phyloP scores from a whole-genome alignment of 1,140 invertebrate species.

The Anastatus disparis region DNA sequence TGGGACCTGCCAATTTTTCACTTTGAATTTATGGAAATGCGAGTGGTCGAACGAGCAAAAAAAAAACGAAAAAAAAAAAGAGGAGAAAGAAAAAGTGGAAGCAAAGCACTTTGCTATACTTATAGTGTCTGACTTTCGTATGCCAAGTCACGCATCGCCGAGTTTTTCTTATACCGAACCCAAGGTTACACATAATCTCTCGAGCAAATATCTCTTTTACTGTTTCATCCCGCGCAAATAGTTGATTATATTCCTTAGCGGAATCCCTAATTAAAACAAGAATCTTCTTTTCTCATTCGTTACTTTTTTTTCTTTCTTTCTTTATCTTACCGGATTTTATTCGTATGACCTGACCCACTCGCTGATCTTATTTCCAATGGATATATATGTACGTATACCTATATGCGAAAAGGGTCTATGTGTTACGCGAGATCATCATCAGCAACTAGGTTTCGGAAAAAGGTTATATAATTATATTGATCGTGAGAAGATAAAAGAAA shows the following conservation, averaged over 20 bases:
- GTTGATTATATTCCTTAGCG: not conserved
- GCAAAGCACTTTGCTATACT: not conserved
- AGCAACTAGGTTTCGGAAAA: too few relatives aligned
- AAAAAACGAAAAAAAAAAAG: not conserved
- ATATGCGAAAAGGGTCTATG: too few relatives aligned
- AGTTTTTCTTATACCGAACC: not conserved
- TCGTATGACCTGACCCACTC: not conserved
- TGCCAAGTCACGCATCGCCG: constrained; percentile 18
- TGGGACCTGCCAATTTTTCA: not conserved
- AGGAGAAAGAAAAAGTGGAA: not conserved
- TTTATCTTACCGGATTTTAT: not conserved
- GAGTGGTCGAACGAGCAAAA: too few relatives aligned
- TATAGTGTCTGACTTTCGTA: not conserved
- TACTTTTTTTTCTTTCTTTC: not conserved
- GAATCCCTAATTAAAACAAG: constrained; percentile 14
- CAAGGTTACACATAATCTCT: not conserved
- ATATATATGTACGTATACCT: not conserved
- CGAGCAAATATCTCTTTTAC: not conserved
- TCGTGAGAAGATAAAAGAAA: too few relatives aligned
- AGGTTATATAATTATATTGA: too few relatives aligned
- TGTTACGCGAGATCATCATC: too few relatives aligned
- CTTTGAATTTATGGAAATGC: not conserved
- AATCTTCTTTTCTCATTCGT: not conserved
- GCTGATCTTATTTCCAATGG: not conserved
- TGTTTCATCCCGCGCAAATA: constrained; percentile 3